Evolutionary conservation across 2,888 invertebrate genomes (phyloP), one percentile per base, ranked within the genome.

Genomic region (Chaetogeoica ovagalla): DNA sequence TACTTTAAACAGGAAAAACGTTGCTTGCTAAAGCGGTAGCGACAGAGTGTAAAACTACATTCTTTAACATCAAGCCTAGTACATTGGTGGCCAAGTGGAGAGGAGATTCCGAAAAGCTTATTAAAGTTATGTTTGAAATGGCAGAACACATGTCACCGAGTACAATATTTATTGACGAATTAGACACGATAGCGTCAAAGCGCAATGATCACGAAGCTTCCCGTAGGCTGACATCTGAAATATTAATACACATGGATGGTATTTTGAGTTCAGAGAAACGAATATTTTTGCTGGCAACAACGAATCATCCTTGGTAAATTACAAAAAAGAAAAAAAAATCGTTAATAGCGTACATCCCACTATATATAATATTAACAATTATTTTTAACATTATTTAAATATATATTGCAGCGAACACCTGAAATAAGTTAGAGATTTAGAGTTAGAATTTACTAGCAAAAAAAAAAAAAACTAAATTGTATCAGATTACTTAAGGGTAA

Each of bases 11-110:
- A 89, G 90, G 90, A n/a, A 97, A 97, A 88, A 97, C 97, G 0
- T 87, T 95, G 85, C 87, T 97, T 83, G 97, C 97, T 0, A 93
- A 93, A 86, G 95, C 95, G 0, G 91, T 95, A 2, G 96, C 96
- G 7, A 90, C 92, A 0, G 94, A 96, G 87, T 92, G 93, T 83
- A 87, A 85, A 84, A 90, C 88, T 6, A 94, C 94, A 0, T 96
- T 97, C 87, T 96, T 98, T 86, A 97, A 96, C 85, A 91, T 97
- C 19, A 92, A 95, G 3, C 93, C 95, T 82, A 94, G 96, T 84
- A 92, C 93, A 4, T 90, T 97, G 65, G 91, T 96, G n/a, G 95
- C 94, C 85, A 98, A 98, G 87, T 97, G 97, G 97, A 89, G 97
- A 52, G 97, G 97, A 0, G 97, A 98, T 84, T 96, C 96, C 0